These are phyloP conservation scores for Puntigrus tetrazona DNA, from an alignment of 2,113 vertebrate genomes.

Conservation along the genomic window DNA sequence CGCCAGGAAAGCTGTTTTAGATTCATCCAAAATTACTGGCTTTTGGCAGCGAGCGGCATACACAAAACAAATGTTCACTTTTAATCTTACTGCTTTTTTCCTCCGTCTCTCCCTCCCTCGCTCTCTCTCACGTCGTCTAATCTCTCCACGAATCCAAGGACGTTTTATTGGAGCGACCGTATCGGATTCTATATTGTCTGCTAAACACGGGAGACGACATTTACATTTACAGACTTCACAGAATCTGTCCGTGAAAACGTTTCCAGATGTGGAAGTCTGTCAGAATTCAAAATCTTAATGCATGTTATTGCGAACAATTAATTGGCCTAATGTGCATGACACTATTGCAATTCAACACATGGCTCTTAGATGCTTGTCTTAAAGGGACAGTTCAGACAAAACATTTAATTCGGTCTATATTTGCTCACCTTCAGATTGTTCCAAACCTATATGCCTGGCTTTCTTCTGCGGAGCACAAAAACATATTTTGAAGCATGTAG, in stretches of 20 bases:
- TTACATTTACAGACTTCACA: not conserved
- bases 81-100: slow-evolving; percentile 64
- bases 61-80: slow-evolving; percentile 72
- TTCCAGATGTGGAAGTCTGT: not conserved
- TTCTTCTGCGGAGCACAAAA: too few relatives aligned
- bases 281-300: not conserved
- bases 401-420: too few relatives aligned
- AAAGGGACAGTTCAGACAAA: not conserved
- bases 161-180: not conserved
- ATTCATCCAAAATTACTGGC: slow-evolving; percentile 72
- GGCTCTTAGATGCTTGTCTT: not conserved
- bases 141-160: slow-evolving; percentile 52
- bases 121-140: slow-evolving; percentile 9
- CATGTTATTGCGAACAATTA: not conserved
- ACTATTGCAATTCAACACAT: not conserved
- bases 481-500: too few relatives aligned
- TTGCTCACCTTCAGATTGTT: too few relatives aligned
- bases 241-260: not conserved
- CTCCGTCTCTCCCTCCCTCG: slow-evolving; percentile 5
- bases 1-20: slow-evolving; percentile 75
- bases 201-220: not conserved
- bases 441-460: too few relatives aligned
- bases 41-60: slow-evolving; percentile 63
- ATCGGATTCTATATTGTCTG: not conserved
- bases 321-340: not conserved